Evolutionary conservation across 1,140 invertebrate genomes (phyloP), one percentile per base, ranked within the genome.

Genomic region (Eueides isabella): DNA sequence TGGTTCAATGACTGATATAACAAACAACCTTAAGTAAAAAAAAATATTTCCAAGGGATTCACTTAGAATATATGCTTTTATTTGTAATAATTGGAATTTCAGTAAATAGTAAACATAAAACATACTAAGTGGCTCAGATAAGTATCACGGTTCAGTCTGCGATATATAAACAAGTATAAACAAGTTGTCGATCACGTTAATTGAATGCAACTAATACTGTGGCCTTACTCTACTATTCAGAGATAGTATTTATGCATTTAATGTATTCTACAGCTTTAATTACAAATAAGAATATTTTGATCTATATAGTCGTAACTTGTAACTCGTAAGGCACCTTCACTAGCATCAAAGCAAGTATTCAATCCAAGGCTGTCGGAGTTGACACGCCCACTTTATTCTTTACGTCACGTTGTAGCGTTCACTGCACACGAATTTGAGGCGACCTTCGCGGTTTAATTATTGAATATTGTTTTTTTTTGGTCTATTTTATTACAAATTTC

Each of bases 351-450:
- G 30, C 48, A 26, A 55, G 48, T 44, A 33, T 30, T 33, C 55
- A 30, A 61, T 30, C 63, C 76, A 78, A 74, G 76, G 72, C 69
- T 67, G 41, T 70, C 64, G 35, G 55, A 69, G 72, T 61, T 74
- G 76, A 66, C 76, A 74, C 76, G 66, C 72, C 72, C 72, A 78
- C 74, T 74, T 75, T 72, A 48, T 71, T 67, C 33, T 65, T 19
- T 19, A 72, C 71, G 71, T 72, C 71, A 72, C 71, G 30, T 28
- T 41, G 11, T 19, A 31, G 64, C 64, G 41, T 72, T 67, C 64
- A 61, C 62, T 72, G 65, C 64, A 29, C 48, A 72, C 64, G 71
- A 67, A 41, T 30, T 55, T 55, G 55, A 35, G 16, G 64, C 19
- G 65, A 72, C 71, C 71, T 72, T 55, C 48, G 19, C 31, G 31